Evolutionary conservation across 2,888 invertebrate species (phyloP).

Genomic region (Dynastes grantii): DNA sequence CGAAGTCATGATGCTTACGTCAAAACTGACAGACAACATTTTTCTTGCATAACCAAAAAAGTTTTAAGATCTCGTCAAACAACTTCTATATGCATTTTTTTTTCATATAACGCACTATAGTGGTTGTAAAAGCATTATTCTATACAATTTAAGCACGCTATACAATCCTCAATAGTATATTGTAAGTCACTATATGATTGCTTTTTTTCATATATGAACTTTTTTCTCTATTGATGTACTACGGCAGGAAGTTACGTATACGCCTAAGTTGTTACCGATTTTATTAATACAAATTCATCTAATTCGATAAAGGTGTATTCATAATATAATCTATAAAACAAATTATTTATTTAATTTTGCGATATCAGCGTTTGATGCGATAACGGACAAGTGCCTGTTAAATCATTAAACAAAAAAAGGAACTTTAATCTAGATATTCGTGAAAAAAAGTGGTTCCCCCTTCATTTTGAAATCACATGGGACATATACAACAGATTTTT

Average conservation of each 20-base stretch:
- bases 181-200: too few species aligned
- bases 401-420: constrained; percentile 2
- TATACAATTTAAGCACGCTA: too few species aligned
- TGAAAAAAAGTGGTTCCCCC: constrained; percentile 15
- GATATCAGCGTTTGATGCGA: constrained; percentile 3
- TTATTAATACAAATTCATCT: not conserved
- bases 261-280: not conserved
- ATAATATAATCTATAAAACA: constrained; percentile 24
- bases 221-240: not conserved
- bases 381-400: constrained; percentile 2
- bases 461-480: not conserved
- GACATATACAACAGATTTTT: constrained; percentile 8
- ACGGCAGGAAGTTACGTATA: not conserved
- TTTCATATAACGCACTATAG: too few species aligned
- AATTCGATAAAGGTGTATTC: constrained; percentile 7
- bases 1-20: too few species aligned
- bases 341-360: constrained; percentile 34
- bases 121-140: too few species aligned
- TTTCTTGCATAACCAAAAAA: too few species aligned
- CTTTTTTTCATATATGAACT: too few species aligned
- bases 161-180: too few species aligned
- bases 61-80: too few species aligned
- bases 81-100: too few species aligned
- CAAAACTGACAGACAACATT: too few species aligned
- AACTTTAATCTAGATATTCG: constrained; percentile 5